These are phyloP conservation scores for Nyctibius grandis DNA, from an alignment of 2,797 vertebrate species.

Conservation along the genomic window DNA sequence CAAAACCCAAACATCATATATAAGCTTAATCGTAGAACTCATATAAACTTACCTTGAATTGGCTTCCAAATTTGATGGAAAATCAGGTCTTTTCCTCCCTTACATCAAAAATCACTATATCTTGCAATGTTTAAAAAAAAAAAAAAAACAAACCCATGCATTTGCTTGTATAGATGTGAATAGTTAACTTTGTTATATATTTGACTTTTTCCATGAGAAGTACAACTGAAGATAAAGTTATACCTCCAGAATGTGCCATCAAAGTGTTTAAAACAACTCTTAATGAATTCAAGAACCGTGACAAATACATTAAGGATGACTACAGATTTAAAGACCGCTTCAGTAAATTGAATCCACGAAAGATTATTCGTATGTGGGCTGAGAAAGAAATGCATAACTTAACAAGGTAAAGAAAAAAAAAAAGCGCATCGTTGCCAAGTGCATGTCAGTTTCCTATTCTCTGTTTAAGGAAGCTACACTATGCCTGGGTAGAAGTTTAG, in stretches of 20 bases:
- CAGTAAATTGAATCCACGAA: conserved; percentile 95
- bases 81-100: not conserved
- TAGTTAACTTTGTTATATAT: not conserved
- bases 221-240: conserved; percentile 74
- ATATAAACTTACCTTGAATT: not conserved
- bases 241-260: conserved; percentile 91
- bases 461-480: not conserved
- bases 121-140: not conserved
- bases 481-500: not conserved
- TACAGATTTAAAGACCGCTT: conserved; percentile 98
- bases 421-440: not conserved
- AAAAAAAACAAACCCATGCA: not conserved
- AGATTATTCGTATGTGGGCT: conserved; percentile 96
- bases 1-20: not conserved
- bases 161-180: not conserved
- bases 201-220: conserved; percentile 28
- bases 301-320: conserved; percentile 98
- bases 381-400: conserved; percentile 99
- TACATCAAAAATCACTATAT: not conserved
- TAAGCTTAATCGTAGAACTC: not conserved
- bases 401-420: conserved; percentile 76
- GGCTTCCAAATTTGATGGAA: not conserved
- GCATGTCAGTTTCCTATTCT: not conserved
- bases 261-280: conserved; percentile 98
- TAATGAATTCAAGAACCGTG: conserved; percentile 96